Base-by-base conservation (phyloP, 2,888 invertebrate genomes). In the Gastracanthus pulcherrimus region DNA sequence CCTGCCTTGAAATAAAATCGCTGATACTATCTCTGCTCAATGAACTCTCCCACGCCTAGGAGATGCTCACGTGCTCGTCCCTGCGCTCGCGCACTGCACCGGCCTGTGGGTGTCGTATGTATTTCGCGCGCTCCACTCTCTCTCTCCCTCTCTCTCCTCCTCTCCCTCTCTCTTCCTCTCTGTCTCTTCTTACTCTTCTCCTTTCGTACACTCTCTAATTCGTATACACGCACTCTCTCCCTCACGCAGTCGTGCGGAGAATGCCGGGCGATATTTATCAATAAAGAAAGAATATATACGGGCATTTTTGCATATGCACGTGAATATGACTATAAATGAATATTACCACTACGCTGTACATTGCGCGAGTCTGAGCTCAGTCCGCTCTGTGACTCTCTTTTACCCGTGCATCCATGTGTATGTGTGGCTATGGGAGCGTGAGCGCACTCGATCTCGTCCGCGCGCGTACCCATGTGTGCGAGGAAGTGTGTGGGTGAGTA, bases 31-130 rank as follows among this genome's bases (percentile, higher is more conserved):
- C 91, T 91, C 87, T 90, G 87, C 90, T 90, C 88, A 91, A 91
- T 90, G 90, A 90, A 91, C 91, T 91, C 91, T 91, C 91, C 90
- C 91, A 91, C 91, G 91, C 91, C 90, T 91, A 89, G 90, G 88
- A 80, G 80, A 88, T 88, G 88, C 88, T 88, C 87, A 76, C 86
- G 85, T 86, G 85, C 84, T 86, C 87, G 83, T 88, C 86, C 58
- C 67, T 67, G 19, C 48, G 26, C 67, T 77, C 62, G 70, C 7
- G 64, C 78, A 16, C 55, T 58, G 60, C 86, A 84, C 79, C 84
- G 80, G 83, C 85, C 80, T 82, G 83, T 82, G 82, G 84, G 84
- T 84, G 86, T 87, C 85, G 84, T 85, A 80, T 80, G 77, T 76
- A 81, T 77, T 75, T 74, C 66, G 7, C 62, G 31, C 62, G 1